Evolutionary conservation across 1,140 invertebrate species (phyloP), one percentile per base, ranked within the genome.

Genomic region (Triops longicaudatus): DNA sequence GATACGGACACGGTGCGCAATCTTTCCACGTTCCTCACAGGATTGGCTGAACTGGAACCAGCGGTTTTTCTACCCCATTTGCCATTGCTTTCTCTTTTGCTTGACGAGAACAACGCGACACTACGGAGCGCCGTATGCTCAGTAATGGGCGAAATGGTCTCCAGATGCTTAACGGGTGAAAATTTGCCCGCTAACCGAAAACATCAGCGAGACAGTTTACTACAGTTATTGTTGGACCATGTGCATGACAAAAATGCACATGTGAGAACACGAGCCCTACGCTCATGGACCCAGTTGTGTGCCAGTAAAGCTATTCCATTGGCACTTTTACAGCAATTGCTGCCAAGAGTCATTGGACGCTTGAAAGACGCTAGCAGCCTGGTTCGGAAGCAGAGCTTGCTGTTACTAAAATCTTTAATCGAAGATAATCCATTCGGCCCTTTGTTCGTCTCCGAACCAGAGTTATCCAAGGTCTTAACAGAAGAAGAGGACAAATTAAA

Each of bases 211-310:
- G 89, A 93, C 81, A 88, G 91, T 80, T 90, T 92, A 78, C 85
- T 95, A 1, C 88, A 92, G 77, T 85, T 87, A 79, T 83, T 95
- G 4, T 86, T 92, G 81, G 90, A 93, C n/a, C 94, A 96, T 82
- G 88, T 95, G 72, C 88, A 91, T 79, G 95, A 97, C 83, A 81
- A 88, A 1, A 90, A 94, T 81, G 91, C 93, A 4, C 94, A 92
- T 82, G 93, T 95, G 1, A 86, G 95, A 76, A 90, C 91, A 72
- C 83, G 88, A 85, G 90, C 91, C 2, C 84, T 95, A 26, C 90
- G 93, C 80, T 89, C 91, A 74, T 94, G 92, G 92, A 87, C 88
- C 80, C 85, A 86, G 26, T 84, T 96, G 31, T 90, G 91, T 76
- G 86, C 87, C 63, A 89, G 91, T 80, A 88, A 90, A 80, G 91